Percentiles rank a stretch among this genome's conserved stretches.
Conservation (phyloP, 2,888 invertebrate genomes). For the Aproaerema taeniolella region DNA sequence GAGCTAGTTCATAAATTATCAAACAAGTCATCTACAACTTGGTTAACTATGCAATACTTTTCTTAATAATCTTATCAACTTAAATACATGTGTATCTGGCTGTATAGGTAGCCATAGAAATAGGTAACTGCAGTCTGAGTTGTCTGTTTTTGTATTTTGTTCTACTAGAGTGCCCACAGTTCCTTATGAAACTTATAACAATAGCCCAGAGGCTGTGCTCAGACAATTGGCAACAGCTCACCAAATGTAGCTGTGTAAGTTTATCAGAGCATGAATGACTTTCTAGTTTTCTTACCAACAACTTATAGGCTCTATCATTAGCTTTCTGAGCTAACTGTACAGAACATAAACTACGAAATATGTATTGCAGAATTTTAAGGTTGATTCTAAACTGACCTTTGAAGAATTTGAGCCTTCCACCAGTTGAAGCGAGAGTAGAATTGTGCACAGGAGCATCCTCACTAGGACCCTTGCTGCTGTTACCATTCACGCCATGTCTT, state of each 20-base stretch:
- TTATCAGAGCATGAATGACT: conserved; percentile 76
- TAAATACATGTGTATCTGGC: too few species aligned
- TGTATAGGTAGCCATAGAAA: too few species aligned
- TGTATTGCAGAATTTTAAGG: not conserved
- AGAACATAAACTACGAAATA: not conserved
- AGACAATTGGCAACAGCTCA: conserved; percentile 60
- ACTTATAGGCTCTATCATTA: conserved; percentile 11
- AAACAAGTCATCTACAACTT: not conserved
- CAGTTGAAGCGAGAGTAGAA: conserved; percentile 70
- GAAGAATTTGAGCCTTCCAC: conserved; percentile 88
- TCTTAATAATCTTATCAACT: too few species aligned
- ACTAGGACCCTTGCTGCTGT: conserved; percentile 74
- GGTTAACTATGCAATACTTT: too few species aligned
- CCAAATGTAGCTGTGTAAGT: conserved; percentile 57
- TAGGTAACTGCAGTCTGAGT: too few species aligned
- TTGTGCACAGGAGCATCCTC: conserved; percentile 67
- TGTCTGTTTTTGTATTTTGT: conserved; percentile 28
- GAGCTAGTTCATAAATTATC: too few species aligned
- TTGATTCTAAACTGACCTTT: conserved; percentile 77
- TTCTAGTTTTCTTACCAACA: conserved; percentile 54
- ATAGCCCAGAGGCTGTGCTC: conserved; percentile 57
- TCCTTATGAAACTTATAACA: conserved; percentile 64
- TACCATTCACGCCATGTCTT: conserved; percentile 85
- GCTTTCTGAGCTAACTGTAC: too few species aligned
- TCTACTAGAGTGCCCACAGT: conserved; percentile 49